These are phyloP conservation scores for Chrysolina haemoptera DNA, from an alignment of 2,888 invertebrate genomes.

Conservation along the genomic window DNA sequence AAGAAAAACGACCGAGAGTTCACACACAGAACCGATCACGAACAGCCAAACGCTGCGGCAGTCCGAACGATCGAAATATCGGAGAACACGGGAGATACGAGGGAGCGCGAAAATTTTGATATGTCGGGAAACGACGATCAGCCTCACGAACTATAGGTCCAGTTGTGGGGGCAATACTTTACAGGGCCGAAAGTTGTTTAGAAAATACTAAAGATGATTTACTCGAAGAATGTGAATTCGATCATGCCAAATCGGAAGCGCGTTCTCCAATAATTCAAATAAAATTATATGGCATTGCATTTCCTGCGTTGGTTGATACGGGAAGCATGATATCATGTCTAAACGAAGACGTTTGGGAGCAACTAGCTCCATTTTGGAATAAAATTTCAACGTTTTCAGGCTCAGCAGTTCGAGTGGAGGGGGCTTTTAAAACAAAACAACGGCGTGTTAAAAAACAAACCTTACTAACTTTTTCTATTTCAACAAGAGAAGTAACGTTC, in stretches of 20 bases:
- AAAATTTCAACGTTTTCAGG: constrained; percentile 2
- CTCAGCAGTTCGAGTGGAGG: constrained; percentile 3
- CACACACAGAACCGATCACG: no score
- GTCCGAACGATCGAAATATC: no score
- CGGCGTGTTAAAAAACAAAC: neutral
- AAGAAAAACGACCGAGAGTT: no score
- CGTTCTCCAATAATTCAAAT: constrained; percentile 17
- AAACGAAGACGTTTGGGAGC: constrained; percentile 2
- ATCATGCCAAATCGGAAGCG: neutral
- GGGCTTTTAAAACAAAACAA: constrained; percentile 6
- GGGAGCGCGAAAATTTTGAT: no score
- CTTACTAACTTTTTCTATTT: no score
- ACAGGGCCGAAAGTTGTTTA: neutral
- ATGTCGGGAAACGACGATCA: constrained; percentile 17
- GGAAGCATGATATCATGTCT: neutral
- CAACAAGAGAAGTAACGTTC: neutral
- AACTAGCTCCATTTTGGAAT: constrained; percentile 7
- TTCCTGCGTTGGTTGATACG: constrained; percentile 18
- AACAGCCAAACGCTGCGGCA: no score
- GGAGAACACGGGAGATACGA: no score
- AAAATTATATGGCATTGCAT: neutral
- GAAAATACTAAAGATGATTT: constrained; percentile 4
- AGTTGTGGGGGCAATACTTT: neutral
- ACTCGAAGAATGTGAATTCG: constrained; percentile 17
- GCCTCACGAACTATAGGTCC: constrained; percentile 14